Conservation (phyloP, 1,140 invertebrate genomes). For the Pygmarrhopalites habei region DNA sequence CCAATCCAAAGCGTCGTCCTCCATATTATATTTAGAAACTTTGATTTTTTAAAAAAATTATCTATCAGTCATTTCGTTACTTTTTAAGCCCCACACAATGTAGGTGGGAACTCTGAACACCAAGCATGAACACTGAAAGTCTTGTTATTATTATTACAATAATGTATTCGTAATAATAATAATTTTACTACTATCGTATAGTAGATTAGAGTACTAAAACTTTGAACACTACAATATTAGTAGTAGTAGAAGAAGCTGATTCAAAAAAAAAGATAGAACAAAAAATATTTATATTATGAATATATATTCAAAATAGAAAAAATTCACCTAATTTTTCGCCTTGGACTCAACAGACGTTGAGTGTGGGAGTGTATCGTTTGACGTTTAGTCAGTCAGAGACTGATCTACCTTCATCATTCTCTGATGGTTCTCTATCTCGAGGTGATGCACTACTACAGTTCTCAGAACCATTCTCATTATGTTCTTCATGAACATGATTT, state of each 20-base stretch:
- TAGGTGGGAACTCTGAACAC: conserved; percentile 6
- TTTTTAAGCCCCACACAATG: neutral
- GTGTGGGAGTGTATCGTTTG: conserved; percentile 22
- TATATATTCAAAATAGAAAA: too few relatives aligned
- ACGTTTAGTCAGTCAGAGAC: conserved; percentile 20
- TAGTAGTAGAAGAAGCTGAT: too few relatives aligned
- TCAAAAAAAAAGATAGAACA: too few relatives aligned
- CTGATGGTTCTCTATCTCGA: conserved; percentile 22
- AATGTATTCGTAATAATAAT: too few relatives aligned
- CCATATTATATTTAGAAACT: neutral
- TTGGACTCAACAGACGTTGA: conserved; percentile 21
- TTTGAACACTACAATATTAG: too few relatives aligned
- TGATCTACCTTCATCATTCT: conserved; percentile 19
- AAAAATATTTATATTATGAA: too few relatives aligned
- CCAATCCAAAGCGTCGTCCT: conserved; percentile 2
- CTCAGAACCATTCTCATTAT: conserved; percentile 20
- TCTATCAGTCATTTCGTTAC: conserved; percentile 15
- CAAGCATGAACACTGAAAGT: conserved; percentile 8
- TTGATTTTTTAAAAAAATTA: conserved; percentile 4
- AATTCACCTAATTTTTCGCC: too few relatives aligned
- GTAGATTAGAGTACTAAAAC: too few relatives aligned
- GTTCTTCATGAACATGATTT: conserved; percentile 25
- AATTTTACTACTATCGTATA: too few relatives aligned
- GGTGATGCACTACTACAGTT: conserved; percentile 24
- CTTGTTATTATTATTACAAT: too few relatives aligned